These are phyloP conservation scores for Phthorimaea operculella DNA, from an alignment of 1,140 invertebrate genomes.

Conservation along the genomic window DNA sequence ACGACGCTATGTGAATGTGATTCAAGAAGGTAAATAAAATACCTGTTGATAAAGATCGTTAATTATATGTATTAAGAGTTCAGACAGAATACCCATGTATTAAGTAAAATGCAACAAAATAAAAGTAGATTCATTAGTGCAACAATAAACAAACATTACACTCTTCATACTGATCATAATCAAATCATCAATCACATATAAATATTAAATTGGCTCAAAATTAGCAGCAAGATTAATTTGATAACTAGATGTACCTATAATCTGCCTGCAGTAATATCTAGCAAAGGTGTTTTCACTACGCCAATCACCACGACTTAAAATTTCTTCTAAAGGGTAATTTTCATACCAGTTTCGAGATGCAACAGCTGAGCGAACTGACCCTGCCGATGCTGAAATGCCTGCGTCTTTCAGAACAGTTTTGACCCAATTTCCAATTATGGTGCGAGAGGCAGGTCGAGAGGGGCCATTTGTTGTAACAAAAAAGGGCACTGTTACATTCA, in stretches of 20 bases:
- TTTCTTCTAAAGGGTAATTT: neutral
- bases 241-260: neutral
- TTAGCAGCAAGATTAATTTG: too few relatives aligned
- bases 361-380: neutral
- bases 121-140: too few relatives aligned
- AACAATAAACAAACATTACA: too few relatives aligned
- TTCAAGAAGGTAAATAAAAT: too few relatives aligned
- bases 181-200: too few relatives aligned
- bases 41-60: too few relatives aligned
- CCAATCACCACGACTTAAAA: constrained; percentile 1
- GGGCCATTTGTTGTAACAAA: neutral
- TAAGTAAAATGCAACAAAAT: too few relatives aligned
- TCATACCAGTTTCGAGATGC: constrained; percentile 1
- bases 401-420: neutral
- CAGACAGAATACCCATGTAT: too few relatives aligned
- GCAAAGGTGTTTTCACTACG: constrained; percentile 1
- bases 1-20: neutral
- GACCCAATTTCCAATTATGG: constrained; percentile 3
- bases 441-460: neutral
- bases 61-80: too few relatives aligned
- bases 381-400: neutral
- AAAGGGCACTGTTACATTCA: neutral
- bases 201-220: too few relatives aligned
- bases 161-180: too few relatives aligned
- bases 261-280: neutral